Conservation (phyloP, 2,888 invertebrate species). For the Chydorus sphaericus region DNA sequence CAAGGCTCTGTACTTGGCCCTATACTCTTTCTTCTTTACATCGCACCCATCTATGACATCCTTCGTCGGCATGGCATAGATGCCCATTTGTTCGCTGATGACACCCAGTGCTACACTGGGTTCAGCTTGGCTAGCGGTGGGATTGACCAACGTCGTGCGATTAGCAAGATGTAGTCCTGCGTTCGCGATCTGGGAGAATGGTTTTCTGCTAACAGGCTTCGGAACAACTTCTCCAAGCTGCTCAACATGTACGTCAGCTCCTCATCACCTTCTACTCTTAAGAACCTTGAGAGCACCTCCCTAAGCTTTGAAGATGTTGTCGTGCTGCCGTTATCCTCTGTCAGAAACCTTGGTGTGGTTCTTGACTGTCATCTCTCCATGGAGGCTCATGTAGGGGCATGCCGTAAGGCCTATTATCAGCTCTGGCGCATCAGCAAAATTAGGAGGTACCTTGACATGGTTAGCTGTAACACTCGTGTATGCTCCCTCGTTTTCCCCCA, state of each 20-base stretch:
- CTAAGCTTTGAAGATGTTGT: neutral
- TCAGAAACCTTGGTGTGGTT: neutral
- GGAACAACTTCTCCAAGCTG: neutral
- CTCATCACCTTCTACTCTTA: neutral
- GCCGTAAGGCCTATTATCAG: neutral
- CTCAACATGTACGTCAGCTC: too few species aligned
- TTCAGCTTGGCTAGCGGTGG: neutral
- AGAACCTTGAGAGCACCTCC: neutral
- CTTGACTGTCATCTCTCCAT: neutral
- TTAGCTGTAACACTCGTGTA: neutral
- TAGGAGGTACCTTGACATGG: neutral
- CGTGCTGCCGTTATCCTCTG: neutral
- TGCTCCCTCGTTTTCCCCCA: neutral
- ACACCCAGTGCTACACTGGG: neutral
- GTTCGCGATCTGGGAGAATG: neutral
- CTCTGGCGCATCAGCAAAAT: neutral
- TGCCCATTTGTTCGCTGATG: neutral
- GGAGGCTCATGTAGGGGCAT: neutral
- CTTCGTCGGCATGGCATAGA: neutral
- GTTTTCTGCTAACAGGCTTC: neutral
- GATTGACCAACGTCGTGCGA: neutral
- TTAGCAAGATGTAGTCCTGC: neutral
- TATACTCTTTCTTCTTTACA: neutral
- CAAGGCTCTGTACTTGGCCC: constrained; percentile 3
- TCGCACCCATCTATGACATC: neutral